A percentile compares a stretch with the other conserved stretches of the same genome.
phyloP scores from a whole-genome alignment of 2,113 vertebrate genomes.

The Zosterops pallidus region DNA sequence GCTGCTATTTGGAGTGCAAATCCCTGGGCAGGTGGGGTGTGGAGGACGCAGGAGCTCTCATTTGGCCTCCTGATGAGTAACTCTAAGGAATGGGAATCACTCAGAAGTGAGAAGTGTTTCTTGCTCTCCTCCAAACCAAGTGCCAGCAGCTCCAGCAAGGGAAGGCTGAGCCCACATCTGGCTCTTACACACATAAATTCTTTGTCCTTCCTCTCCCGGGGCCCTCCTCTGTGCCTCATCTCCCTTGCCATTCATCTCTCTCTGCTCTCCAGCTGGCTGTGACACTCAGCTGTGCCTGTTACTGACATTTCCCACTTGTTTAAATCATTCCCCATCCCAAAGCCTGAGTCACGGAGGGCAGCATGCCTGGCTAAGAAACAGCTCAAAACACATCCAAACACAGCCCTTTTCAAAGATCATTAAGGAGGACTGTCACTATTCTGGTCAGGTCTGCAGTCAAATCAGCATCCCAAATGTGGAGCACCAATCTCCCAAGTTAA shows the following conservation, averaged over 20 bases:
- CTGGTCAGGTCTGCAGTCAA: not conserved
- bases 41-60: not conserved
- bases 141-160: not conserved
- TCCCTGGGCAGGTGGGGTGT: not conserved
- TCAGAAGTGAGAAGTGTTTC: not conserved
- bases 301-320: not conserved
- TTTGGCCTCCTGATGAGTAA: not conserved
- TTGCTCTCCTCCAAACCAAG: not conserved
- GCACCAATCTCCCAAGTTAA: not conserved
- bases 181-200: not conserved
- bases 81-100: not conserved
- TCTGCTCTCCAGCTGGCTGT: not conserved
- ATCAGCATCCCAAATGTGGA: not conserved
- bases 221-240: not conserved
- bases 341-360: not conserved
- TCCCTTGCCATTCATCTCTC: not conserved
- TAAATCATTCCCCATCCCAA: not conserved
- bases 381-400: not conserved
- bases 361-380: not conserved
- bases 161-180: not conserved
- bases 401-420: not conserved
- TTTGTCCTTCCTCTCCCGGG: not conserved
- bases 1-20: not conserved
- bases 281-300: not conserved
- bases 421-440: not conserved